These are phyloP conservation scores for Nyctalus aviator DNA, from an alignment of 2,797 vertebrate species.

Conservation along the genomic window DNA sequence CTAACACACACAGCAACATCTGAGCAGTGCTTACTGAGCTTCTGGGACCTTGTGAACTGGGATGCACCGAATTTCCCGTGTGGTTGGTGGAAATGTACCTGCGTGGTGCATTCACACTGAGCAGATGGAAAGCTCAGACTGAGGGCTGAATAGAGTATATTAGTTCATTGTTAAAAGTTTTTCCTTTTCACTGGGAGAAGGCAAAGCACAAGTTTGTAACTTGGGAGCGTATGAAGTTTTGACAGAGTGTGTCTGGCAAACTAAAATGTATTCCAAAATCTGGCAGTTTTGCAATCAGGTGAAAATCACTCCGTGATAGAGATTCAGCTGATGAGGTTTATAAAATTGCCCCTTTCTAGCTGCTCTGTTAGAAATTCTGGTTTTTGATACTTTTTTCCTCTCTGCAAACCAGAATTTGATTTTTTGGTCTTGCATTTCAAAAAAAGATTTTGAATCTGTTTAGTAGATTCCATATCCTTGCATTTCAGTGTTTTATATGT, in stretches of 20 bases:
- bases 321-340: conserved; percentile 86
- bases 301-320: conserved; percentile 77
- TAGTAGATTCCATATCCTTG: conserved; percentile 88
- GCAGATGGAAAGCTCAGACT: conserved; percentile 49
- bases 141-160: conserved; percentile 73
- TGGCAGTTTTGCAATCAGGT: conserved; percentile 84
- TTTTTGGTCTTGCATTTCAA: conserved; percentile 90
- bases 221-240: conserved; percentile 74
- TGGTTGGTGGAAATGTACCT: conserved; percentile 79
- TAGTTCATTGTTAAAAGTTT: conserved; percentile 67
- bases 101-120: not conserved
- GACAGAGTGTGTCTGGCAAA: conserved; percentile 60
- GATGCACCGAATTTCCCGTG: conserved; percentile 69
- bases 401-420: conserved; percentile 90
- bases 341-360: conserved; percentile 82
- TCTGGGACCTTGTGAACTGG: conserved; percentile 79
- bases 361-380: conserved; percentile 83
- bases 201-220: conserved; percentile 79
- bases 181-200: conserved; percentile 50
- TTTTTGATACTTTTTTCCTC: conserved; percentile 86
- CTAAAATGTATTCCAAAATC: conserved; percentile 61
- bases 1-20: conserved; percentile 72
- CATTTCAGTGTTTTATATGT: conserved; percentile 93
- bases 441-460: conserved; percentile 87
- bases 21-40: conserved; percentile 29